Conservation (phyloP, 2,888 invertebrate species). For the Drosophila meridionalis region DNA sequence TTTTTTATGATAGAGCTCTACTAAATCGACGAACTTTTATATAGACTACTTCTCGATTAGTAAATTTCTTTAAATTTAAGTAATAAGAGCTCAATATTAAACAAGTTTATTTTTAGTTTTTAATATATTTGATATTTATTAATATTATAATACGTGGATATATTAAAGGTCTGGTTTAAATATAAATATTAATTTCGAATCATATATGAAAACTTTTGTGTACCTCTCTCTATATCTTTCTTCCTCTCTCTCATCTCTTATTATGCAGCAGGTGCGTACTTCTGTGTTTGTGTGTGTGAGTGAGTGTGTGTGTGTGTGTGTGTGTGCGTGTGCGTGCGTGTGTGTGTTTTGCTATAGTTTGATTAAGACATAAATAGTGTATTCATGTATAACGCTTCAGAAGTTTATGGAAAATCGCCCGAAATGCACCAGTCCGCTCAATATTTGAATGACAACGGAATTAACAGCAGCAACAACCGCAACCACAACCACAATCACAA, state of each 20-base stretch:
- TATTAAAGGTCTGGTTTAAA: background rate
- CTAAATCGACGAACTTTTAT: background rate
- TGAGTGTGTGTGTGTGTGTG: background rate
- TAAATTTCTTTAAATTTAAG: background rate
- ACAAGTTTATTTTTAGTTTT: no score
- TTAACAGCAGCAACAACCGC: conserved; percentile 6
- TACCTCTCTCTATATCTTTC: background rate
- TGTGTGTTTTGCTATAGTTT: background rate
- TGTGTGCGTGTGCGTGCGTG: background rate
- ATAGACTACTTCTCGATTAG: background rate
- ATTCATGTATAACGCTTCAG: conserved; percentile 50
- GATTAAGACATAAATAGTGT: conserved; percentile 35
- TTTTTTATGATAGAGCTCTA: background rate
- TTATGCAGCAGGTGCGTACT: conserved; percentile 40
- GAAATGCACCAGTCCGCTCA: conserved; percentile 52
- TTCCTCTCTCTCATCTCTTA: background rate
- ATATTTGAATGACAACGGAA: conserved; percentile 37
- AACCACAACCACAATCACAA: conserved; percentile 2
- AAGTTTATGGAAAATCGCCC: conserved; percentile 43
- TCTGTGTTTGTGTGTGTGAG: background rate
- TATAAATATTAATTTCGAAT: background rate
- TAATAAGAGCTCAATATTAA: background rate
- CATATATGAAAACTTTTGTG: conserved; percentile 14
- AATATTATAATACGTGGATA: background rate
- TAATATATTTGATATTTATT: no score